Percentiles rank a stretch among this genome's conserved stretches.
phyloP scores from a whole-genome alignment of 2,888 invertebrate species.

The Tricholauxania praeusta region DNA sequence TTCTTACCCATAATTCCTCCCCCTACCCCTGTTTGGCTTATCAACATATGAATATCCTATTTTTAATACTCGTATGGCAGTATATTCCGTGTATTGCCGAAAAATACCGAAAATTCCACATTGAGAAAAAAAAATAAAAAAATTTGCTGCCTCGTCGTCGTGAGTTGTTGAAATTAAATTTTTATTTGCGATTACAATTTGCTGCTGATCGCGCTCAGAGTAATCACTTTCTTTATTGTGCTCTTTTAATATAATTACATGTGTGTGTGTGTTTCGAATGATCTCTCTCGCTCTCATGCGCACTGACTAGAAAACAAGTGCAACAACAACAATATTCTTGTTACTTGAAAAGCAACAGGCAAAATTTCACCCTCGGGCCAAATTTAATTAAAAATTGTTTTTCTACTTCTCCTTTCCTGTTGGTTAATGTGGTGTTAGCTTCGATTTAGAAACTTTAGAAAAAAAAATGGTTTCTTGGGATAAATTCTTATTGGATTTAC shows the following conservation, averaged over 20 bases:
- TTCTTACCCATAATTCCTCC: neutral
- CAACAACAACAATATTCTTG: conserved; percentile 11
- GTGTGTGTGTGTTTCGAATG: no score
- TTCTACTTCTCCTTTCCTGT: no score
- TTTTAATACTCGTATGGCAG: neutral
- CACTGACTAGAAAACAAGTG: conserved; percentile 20
- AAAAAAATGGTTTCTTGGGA: no score
- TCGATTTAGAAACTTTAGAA: no score
- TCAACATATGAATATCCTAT: conserved; percentile 19
- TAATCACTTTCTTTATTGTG: conserved; percentile 4
- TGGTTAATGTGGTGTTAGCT: no score
- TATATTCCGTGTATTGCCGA: neutral
- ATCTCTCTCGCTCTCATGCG: neutral
- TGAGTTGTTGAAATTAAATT: conserved; percentile 23
- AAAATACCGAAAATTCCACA: conserved; percentile 2
- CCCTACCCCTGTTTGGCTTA: conserved; percentile 5
- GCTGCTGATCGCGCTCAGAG: conserved; percentile 22
- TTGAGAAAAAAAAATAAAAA: neutral
- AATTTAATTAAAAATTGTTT: no score
- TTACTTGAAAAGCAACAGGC: neutral
- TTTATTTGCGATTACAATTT: conserved; percentile 10
- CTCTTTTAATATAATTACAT: neutral
- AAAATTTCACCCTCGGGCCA: no score
- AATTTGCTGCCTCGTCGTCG: neutral
- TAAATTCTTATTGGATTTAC: no score